Evolutionary conservation across 2,797 vertebrate species (phyloP).

Genomic region (Anguilla pacifica): DNA sequence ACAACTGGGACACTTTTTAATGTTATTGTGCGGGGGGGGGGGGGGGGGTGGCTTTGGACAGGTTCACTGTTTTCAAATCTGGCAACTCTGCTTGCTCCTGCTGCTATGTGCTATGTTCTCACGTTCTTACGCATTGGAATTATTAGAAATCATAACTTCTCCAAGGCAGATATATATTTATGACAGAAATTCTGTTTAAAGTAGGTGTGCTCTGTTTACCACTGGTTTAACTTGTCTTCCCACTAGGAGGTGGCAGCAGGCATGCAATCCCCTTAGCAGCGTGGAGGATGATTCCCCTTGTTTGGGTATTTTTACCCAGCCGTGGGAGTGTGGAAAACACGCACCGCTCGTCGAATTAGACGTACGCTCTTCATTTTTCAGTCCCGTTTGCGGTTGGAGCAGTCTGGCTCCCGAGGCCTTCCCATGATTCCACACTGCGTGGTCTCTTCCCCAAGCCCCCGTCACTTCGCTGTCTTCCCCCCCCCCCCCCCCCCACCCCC

Average conservation of each 20-base stretch:
- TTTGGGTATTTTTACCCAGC: background rate
- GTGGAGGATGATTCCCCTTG: background rate
- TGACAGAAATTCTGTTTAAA: background rate
- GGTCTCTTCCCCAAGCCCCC: constrained; percentile 22
- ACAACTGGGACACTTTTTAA: no score
- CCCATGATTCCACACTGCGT: constrained; percentile 11
- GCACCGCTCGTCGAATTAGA: background rate
- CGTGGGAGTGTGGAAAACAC: background rate
- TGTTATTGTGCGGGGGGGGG: no score
- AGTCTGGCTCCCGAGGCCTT: background rate
- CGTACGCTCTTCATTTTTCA: background rate
- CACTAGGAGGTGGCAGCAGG: background rate
- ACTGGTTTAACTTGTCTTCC: background rate
- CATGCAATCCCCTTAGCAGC: background rate
- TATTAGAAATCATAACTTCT: background rate
- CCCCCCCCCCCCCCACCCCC: constrained; percentile 35
- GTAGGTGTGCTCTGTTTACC: background rate
- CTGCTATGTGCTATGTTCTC: background rate
- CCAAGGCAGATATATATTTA: background rate
- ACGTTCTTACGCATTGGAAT: background rate
- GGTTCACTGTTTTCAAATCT: no score
- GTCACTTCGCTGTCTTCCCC: constrained; percentile 29
- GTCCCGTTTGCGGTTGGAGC: background rate
- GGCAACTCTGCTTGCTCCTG: no score
- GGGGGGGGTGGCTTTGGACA: no score